These are phyloP conservation scores for Diarsia rubi DNA, from an alignment of 2,888 invertebrate genomes.

Conservation along the genomic window DNA sequence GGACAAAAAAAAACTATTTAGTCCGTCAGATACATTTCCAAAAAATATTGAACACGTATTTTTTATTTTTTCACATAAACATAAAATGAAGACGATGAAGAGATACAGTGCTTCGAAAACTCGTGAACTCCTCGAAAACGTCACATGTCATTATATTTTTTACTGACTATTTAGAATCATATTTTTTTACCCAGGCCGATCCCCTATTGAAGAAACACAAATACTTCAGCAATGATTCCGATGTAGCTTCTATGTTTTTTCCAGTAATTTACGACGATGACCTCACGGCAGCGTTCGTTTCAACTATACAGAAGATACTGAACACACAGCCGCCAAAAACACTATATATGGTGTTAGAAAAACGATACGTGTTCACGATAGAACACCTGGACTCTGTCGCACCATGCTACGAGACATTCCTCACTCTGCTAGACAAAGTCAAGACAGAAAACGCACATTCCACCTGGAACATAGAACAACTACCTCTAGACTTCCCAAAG, in stretches of 20 bases:
- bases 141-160: no score
- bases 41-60: no score
- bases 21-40: no score
- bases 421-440: constrained; percentile 90
- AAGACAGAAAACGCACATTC: constrained; percentile 83
- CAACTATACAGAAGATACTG: constrained; percentile 93
- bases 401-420: constrained; percentile 96
- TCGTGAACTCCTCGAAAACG: no score
- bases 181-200: no score
- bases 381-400: constrained; percentile 95
- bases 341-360: constrained; percentile 95
- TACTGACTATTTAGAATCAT: no score
- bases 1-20: no score
- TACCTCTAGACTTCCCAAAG: constrained; percentile 94
- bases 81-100: no score
- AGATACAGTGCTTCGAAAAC: no score
- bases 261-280: constrained; percentile 96
- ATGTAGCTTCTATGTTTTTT: constrained; percentile 70
- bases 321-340: constrained; percentile 91
- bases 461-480: constrained; percentile 91
- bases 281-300: constrained; percentile 95
- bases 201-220: neutral
- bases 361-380: constrained; percentile 96
- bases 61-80: no score
- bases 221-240: neutral